Base-by-base conservation (phyloP, 2,113 vertebrate genomes). In the Hepsetus odoe region DNA sequence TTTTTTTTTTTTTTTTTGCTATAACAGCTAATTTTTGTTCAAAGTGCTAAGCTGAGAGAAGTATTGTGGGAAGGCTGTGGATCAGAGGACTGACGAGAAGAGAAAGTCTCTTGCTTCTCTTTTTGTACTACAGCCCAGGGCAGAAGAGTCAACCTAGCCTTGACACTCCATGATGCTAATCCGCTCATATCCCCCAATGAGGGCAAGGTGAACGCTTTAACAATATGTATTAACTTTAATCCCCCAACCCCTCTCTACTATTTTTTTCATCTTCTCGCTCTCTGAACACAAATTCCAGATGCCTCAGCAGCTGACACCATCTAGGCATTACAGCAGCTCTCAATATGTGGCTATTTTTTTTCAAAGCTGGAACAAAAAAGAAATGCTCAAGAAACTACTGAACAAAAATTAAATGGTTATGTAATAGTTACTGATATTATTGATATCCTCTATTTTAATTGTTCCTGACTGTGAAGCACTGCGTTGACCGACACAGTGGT, bases 71-170 rank as follows among this genome's bases (percentile, higher is more conserved):
- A 67, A 53, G 71, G 65, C 72, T 20, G 69, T 49, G 51, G 70
- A 79, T 74, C 64, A 81, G 76, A 58, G 69, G 71, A 84, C 79
- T 79, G 78, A 80, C 64, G 62, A n/a, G n/a, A n/a, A n/a, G 74
- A 86, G 77, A 86, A 88, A 6, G 49, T 71, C 81, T 83, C 87
- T 76, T 83, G 84, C 82, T 4, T 83, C 58, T 44, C 73, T 78
- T 86, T 85, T 79, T 88, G 64, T 82, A 4, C 87, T 74, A 72
- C 58, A 82, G 85, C 87, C 86, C 86, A 88, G 84, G 84, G 86
- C 87, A 85, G 67, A 87, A 85, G 80, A 68, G 88, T 70, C 1
- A 85, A 78, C 78, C 55, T 80, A 88, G 89, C 91, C 88, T 92
- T 92, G 90, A 91, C 82, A 87, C 69, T 72, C 55, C 72, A 61